These are phyloP conservation scores for Nilaparvata lugens DNA, from an alignment of 1,140 invertebrate genomes.

Conservation along the genomic window DNA sequence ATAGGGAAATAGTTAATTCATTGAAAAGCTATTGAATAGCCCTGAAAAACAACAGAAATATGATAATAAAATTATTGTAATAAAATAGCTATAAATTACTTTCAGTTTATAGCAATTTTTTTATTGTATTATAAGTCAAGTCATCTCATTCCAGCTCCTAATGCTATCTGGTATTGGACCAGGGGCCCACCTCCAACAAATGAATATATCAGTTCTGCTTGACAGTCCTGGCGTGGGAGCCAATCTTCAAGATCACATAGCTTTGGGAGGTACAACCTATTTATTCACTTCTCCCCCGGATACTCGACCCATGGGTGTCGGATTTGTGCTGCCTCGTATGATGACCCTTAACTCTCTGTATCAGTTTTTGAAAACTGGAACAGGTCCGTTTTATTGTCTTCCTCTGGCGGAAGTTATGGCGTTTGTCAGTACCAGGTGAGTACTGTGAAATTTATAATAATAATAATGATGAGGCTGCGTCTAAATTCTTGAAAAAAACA, in stretches of 20 bases:
- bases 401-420: conserved; percentile 64
- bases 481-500: too few species aligned
- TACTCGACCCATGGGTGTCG: conserved; percentile 38
- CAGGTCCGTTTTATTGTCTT: conserved; percentile 53
- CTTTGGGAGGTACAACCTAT: conserved; percentile 50
- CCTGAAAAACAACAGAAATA: too few species aligned
- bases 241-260: conserved; percentile 71
- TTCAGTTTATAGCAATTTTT: too few species aligned
- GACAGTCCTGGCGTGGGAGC: conserved; percentile 64
- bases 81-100: too few species aligned
- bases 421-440: conserved; percentile 58
- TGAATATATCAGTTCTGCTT: conserved; percentile 44
- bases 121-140: too few species aligned
- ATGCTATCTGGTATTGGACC: conserved; percentile 75
- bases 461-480: too few species aligned
- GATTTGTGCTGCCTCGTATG: conserved; percentile 48
- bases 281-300: conserved; percentile 41
- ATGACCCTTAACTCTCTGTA: conserved; percentile 42
- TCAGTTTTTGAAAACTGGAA: conserved; percentile 43
- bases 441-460: too few species aligned
- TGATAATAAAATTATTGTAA: too few species aligned
- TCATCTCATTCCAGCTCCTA: conserved; percentile 44
- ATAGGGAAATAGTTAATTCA: too few species aligned
- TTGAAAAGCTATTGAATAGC: too few species aligned
- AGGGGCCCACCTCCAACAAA: conserved; percentile 39